Base-by-base conservation (phyloP, 2,113 vertebrate species). In the Calypte anna region DNA sequence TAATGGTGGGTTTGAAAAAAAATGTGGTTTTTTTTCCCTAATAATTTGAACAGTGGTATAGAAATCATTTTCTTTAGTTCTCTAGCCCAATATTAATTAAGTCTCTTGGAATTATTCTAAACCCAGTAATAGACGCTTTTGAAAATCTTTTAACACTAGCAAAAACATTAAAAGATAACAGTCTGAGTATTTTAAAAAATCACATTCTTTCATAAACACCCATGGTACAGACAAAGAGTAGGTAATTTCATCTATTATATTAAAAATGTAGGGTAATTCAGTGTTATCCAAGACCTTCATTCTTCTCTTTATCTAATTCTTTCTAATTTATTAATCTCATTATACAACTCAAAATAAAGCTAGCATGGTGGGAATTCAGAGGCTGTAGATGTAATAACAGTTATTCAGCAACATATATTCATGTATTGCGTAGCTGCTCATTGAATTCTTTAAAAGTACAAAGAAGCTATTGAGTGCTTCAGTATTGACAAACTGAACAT, bases 81-180 rank as follows among this genome's bases (percentile, higher is more conserved):
- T 88, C 10, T 78, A 24, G 77, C 28, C 28, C 28, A 55, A 7
- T 25, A 12, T 83, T 91, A 91, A 88, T 93, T 74, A 85, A 77
- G 8, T 44, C 38, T 84, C n/a, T 74, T 73, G 55, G 61, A 94
- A 81, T 86, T 1, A 31, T 86, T 80, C 48, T 83, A 72, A 80
- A 73, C 9, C 7, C 21, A 36, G 8, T 73, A 83, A 95, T 5
- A 81, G 53, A 64, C 3, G 1, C 36, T 70, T 94, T 82, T 59
- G 67, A 91, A 96, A 92, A 75, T 75, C 46, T 62, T 83, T 64
- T 43, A 91, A 36, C 11, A 33, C 16, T 54, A 64, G 48, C 6
- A 93, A 67, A 92, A 88, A 62, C 59, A 92, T 92, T 89, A 91
- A 66, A 90, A 86, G 70, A 88, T 93, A 92, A 53, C 4, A 73